A percentile compares a stretch with the other conserved stretches of the same genome.
phyloP scores from a whole-genome alignment of 2,797 vertebrate species.

The Periparus ater region DNA sequence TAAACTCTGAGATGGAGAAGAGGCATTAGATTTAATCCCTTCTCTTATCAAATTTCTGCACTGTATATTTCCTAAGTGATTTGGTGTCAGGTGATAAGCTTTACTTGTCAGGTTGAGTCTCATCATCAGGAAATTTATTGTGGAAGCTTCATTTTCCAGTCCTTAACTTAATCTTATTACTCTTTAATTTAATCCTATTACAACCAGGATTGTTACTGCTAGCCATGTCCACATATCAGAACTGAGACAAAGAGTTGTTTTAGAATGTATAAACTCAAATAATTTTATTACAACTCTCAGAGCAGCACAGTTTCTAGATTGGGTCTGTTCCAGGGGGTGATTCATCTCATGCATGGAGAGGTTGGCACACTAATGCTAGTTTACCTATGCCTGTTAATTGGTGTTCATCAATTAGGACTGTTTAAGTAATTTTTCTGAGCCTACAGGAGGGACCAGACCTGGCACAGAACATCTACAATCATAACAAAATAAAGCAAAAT shows the following conservation, averaged over 20 bases:
- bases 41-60: not conserved
- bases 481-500: not conserved
- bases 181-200: conserved; percentile 29
- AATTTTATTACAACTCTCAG: not conserved
- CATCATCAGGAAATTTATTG: conserved; percentile 13
- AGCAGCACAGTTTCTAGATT: not conserved
- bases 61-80: not conserved
- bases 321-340: not conserved
- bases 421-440: not conserved
- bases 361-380: not conserved
- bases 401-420: not conserved
- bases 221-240: not conserved
- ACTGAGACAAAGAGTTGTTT: not conserved
- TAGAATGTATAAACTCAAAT: not conserved
- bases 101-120: not conserved
- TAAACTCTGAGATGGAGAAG: not conserved
- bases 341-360: not conserved
- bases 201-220: not conserved
- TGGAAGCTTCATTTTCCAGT: not conserved
- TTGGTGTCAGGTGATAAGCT: not conserved
- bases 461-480: not conserved
- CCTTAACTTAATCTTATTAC: conserved; percentile 33
- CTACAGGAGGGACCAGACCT: not conserved
- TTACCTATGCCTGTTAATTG: not conserved
- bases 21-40: not conserved